phyloP scores from a whole-genome alignment of 2,797 vertebrate genomes.

The Thripadectes ignobilis region DNA sequence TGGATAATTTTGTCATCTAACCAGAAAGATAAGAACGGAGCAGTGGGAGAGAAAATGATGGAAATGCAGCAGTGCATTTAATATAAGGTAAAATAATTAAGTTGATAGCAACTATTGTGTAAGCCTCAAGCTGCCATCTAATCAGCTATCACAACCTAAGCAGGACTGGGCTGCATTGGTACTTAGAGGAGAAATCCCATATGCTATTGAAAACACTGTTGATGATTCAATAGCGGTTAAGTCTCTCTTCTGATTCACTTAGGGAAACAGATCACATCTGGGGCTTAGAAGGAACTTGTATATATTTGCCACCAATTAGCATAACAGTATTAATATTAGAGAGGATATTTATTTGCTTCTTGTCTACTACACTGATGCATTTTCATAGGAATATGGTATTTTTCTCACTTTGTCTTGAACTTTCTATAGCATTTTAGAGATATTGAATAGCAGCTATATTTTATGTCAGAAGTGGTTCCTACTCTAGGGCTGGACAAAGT shows the following conservation, averaged over 20 bases:
- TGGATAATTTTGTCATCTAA: not conserved
- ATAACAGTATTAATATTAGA: not conserved
- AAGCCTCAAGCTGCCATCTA: slow-evolving; percentile 32
- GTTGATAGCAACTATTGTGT: slow-evolving; percentile 6
- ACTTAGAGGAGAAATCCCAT: slow-evolving; percentile 25
- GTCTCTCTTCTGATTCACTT: not conserved
- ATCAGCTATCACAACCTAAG: slow-evolving; percentile 27
- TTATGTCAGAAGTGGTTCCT: not conserved
- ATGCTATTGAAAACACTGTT: not conserved
- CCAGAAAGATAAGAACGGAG: not conserved
- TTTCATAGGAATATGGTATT: not conserved
- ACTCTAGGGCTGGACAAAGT: not conserved
- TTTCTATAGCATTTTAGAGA: not conserved
- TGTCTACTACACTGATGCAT: not conserved
- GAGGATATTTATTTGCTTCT: not conserved
- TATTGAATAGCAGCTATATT: not conserved
- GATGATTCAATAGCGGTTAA: not conserved
- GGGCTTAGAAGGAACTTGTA: not conserved
- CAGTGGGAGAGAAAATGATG: not conserved
- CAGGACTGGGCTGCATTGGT: slow-evolving; percentile 20
- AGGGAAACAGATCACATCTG: not conserved
- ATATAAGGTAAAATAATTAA: slow-evolving; percentile 45
- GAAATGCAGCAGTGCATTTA: not conserved
- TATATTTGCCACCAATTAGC: not conserved
- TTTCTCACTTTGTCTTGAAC: not conserved